These are phyloP conservation scores for Tinea semifulvella DNA, from an alignment of 2,888 invertebrate species.

Conservation along the genomic window DNA sequence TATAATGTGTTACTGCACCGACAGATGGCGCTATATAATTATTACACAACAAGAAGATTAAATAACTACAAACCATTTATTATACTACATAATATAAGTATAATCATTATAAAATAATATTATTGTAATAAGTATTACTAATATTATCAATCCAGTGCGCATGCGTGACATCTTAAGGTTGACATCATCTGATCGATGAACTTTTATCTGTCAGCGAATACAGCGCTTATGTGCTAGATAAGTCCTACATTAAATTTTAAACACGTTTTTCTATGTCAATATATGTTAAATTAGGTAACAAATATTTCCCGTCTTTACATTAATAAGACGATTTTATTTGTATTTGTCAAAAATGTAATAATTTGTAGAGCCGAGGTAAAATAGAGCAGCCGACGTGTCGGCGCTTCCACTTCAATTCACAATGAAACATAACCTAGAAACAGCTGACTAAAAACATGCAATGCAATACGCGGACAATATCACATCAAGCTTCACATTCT, in stretches of 20 bases:
- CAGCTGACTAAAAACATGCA: constrained; percentile 12
- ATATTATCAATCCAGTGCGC: not conserved
- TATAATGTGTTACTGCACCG: not conserved
- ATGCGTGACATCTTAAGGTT: not conserved
- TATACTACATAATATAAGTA: not conserved
- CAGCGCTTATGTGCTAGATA: constrained; percentile 1
- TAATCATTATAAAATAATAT: not conserved
- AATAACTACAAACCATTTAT: not conserved
- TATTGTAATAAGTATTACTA: not conserved
- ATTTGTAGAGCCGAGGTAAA: too few relatives aligned
- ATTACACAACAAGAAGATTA: not conserved
- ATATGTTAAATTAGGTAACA: too few relatives aligned
- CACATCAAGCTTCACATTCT: not conserved
- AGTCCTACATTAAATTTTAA: too few relatives aligned
- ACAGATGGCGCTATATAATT: not conserved
- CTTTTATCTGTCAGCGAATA: not conserved
- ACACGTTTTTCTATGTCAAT: too few relatives aligned
- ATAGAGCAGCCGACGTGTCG: not conserved
- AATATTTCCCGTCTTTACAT: too few relatives aligned
- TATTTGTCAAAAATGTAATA: too few relatives aligned
- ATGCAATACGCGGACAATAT: constrained; percentile 9
- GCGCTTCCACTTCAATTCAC: not conserved
- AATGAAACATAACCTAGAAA: constrained; percentile 8
- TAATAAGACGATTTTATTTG: too few relatives aligned
- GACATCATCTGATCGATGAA: not conserved